Evolutionary conservation across 2,113 vertebrate genomes (phyloP).

Genomic region (Alectura lathami): DNA sequence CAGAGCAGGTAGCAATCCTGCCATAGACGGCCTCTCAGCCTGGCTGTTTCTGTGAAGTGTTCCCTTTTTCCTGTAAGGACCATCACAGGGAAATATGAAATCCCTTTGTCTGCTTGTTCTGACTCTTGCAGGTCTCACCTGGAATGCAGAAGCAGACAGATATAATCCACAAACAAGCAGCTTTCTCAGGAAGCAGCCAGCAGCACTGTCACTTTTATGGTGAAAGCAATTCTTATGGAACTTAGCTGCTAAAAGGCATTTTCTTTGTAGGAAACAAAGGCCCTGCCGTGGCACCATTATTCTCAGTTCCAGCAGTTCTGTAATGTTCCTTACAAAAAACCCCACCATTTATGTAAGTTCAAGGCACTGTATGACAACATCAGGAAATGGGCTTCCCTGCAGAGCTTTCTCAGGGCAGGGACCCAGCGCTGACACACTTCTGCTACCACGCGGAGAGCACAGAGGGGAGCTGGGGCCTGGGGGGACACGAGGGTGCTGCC

Average conservation of each 20-base stretch:
- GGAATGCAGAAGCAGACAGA: not conserved
- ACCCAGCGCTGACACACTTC: slow-evolving; percentile 5
- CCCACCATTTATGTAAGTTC: not conserved
- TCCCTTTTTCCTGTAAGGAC: not conserved
- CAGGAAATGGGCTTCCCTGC: slow-evolving; percentile 20
- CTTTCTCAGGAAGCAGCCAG: not conserved
- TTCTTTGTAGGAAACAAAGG: slow-evolving; percentile 12
- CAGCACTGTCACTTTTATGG: not conserved
- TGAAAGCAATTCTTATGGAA: not conserved
- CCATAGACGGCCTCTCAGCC: not conserved
- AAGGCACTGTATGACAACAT: not conserved
- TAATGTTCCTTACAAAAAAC: not conserved
- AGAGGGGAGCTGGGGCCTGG: too few species aligned
- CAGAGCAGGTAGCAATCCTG: not conserved
- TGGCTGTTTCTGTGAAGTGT: not conserved
- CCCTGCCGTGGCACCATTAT: not conserved
- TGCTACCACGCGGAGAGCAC: slow-evolving; percentile 18
- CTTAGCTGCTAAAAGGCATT: not conserved
- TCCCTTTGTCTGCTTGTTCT: not conserved
- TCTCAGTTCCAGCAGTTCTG: not conserved
- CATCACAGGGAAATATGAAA: not conserved
- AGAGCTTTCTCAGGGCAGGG: slow-evolving; percentile 19
- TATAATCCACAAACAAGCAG: not conserved
- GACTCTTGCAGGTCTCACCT: not conserved
- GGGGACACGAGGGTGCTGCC: not conserved